Conservation (phyloP, 2,888 invertebrate genomes). For the Ophraella communa region DNA sequence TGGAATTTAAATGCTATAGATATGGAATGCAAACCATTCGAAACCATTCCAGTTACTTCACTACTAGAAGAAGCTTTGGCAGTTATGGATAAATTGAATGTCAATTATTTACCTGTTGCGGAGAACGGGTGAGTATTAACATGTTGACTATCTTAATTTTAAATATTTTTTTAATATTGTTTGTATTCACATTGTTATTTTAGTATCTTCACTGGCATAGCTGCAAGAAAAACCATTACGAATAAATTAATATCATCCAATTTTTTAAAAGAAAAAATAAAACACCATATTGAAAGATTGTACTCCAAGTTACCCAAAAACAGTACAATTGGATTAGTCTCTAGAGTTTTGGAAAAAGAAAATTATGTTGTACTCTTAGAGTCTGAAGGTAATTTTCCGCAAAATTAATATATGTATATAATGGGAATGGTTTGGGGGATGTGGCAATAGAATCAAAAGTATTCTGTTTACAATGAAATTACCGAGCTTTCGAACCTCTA, state of each 20-base stretch:
- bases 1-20: constrained; percentile 71
- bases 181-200: not conserved
- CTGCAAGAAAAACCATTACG: constrained; percentile 73
- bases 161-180: not conserved
- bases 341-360: constrained; percentile 81
- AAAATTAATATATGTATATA: too few relatives aligned
- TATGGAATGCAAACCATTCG: constrained; percentile 65
- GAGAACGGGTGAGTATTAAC: constrained; percentile 59
- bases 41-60: constrained; percentile 63
- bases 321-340: constrained; percentile 76
- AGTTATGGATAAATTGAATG: constrained; percentile 69
- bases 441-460: too few relatives aligned
- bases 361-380: constrained; percentile 74
- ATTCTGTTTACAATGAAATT: too few relatives aligned
- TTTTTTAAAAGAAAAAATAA: constrained; percentile 66
- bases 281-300: constrained; percentile 73
- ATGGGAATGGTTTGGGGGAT: too few relatives aligned
- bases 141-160: too few relatives aligned
- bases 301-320: constrained; percentile 73
- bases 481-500: too few relatives aligned
- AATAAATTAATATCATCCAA: constrained; percentile 70
- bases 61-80: constrained; percentile 74
- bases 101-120: constrained; percentile 73
- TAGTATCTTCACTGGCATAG: constrained; percentile 70
- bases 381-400: constrained; percentile 50